Base-by-base conservation (phyloP, 2,888 invertebrate genomes). In the Esperia sulphurella region DNA sequence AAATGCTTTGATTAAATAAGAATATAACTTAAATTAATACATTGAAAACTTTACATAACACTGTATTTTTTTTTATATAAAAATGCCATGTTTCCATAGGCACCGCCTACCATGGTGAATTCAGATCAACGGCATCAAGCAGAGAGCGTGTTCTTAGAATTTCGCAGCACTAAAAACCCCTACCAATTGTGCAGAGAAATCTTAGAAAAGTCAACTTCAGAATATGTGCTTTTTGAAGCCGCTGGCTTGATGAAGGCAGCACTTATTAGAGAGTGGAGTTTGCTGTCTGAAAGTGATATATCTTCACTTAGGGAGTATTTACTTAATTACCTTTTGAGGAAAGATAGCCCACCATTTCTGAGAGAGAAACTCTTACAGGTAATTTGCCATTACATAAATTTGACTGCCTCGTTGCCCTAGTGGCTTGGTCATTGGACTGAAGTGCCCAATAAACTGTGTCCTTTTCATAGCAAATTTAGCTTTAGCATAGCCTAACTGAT, bases 151-250 rank as follows among this genome's bases (percentile, higher is more conserved):
- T 95, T 97, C 71, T 79, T 97, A 31, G 93, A 94, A 75, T 96
- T 97, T 71, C 91, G 95, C 30, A 95, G 94, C 74, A 94, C 95
- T 3, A 94, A 95, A 76, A 92, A 93, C 53, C 97, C 97, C 6
- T 97, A 96, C 78, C 92, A 92, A 48, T 79, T 96, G 45, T 97
- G 97, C 76, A 91, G 93, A 64, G 92, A 94, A 69, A 94, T 97
- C 59, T 84, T 97, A 58, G 95, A 95, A 73, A 92, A 92, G 51
- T 93, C 93, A 35, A 83, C 90, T 49, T 91, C 93, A 46, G 95
- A 95, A 65, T 96, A 96, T 86, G 95, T 97, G 6, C 82, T 96
- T 45, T 98, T 97, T 85, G 97, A 98, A 89, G 93, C 96, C 41
- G 96, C 95, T 6, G 94, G 95, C 52, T 91, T 96, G 14, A 83